phyloP scores from a whole-genome alignment of 2,888 invertebrate species.

The Alcis repandata region DNA sequence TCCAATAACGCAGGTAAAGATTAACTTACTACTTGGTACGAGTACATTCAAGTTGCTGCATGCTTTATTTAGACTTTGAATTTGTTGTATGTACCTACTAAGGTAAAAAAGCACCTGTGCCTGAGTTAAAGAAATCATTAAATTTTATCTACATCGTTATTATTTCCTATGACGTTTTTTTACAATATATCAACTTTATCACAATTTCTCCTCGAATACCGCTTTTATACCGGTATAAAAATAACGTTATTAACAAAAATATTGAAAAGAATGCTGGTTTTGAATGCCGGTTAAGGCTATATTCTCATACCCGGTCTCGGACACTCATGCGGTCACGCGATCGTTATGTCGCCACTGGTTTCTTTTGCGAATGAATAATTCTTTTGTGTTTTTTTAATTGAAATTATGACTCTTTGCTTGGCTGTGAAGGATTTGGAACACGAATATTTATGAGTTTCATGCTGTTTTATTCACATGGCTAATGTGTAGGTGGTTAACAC shows the following conservation, averaged over 20 bases:
- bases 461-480: constrained; percentile 9
- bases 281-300: not conserved
- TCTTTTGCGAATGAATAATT: constrained; percentile 39
- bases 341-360: constrained; percentile 33
- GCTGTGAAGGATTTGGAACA: constrained; percentile 20
- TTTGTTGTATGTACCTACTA: no score
- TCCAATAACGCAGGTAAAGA: no score
- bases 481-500: not conserved
- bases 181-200: no score
- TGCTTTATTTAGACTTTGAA: no score
- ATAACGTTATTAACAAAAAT: not conserved
- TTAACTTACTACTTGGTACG: no score
- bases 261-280: constrained; percentile 1
- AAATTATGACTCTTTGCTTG: constrained; percentile 28
- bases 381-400: constrained; percentile 28
- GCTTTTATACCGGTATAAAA: not conserved
- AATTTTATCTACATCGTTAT: no score
- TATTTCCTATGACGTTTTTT: no score
- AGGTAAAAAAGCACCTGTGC: no score
- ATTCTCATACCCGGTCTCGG: not conserved
- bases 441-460: constrained; percentile 16
- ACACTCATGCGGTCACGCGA: constrained; percentile 43
- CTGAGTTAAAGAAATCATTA: no score
- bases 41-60: no score
- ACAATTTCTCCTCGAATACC: no score